Evolutionary conservation across 2,797 vertebrate species (phyloP).

Genomic region (Heterohyrax brucei): DNA sequence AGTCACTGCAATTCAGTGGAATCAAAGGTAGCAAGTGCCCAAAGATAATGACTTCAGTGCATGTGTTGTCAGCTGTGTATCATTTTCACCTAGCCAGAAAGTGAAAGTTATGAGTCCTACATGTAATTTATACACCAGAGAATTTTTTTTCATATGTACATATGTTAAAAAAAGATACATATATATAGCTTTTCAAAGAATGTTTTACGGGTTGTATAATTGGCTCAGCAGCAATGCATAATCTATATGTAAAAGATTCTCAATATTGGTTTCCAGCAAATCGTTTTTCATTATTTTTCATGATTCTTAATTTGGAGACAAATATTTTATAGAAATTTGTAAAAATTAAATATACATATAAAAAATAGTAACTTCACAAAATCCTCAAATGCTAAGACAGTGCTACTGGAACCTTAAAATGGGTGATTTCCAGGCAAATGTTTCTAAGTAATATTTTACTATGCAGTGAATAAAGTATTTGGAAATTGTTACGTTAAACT

Average conservation of each 20-base stretch:
- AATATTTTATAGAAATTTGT: slow-evolving; percentile 16
- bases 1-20: slow-evolving; percentile 35
- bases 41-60: background rate
- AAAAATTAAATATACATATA: slow-evolving; percentile 48
- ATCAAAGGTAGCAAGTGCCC: background rate
- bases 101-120: slow-evolving; percentile 1
- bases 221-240: background rate
- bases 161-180: background rate
- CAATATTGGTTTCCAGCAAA: background rate
- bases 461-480: background rate
- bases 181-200: background rate
- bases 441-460: slow-evolving; percentile 58
- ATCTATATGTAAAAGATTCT: slow-evolving; percentile 1
- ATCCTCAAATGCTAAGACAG: background rate
- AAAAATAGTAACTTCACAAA: slow-evolving; percentile 35
- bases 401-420: slow-evolving; percentile 25
- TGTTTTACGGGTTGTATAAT: slow-evolving; percentile 17
- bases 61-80: background rate
- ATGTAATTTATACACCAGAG: background rate
- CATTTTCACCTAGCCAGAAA: slow-evolving; percentile 39
- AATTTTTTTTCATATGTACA: background rate
- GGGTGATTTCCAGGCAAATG: slow-evolving; percentile 48
- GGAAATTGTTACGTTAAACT: slow-evolving; percentile 6
- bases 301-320: slow-evolving; percentile 11
- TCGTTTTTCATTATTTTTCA: slow-evolving; percentile 43